A percentile compares a stretch with the other conserved stretches of the same genome.
phyloP scores from a whole-genome alignment of 2,888 invertebrate genomes.

The Girardia tigrina region DNA sequence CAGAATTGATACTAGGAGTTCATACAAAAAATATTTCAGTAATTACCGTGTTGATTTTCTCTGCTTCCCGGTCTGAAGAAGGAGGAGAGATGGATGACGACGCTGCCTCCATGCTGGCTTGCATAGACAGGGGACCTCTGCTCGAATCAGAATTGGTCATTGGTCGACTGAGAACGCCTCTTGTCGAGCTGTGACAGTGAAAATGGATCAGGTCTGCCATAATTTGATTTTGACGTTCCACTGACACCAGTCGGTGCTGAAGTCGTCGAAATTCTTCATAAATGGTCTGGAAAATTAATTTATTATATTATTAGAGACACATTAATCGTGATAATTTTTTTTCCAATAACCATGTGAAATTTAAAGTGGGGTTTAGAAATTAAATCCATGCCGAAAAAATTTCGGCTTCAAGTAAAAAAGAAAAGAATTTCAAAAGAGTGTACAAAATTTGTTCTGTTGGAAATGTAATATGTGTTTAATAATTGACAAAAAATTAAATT shows the following conservation, averaged over 20 bases:
- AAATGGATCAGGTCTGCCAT: conserved; percentile 17
- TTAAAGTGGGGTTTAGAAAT: no score
- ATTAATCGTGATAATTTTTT: no score
- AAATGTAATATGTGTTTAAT: no score
- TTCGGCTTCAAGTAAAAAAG: no score
- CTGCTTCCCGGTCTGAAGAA: conserved; percentile 9
- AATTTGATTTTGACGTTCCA: conserved; percentile 23
- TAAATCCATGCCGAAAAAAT: no score
- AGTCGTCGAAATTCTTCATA: conserved; percentile 16
- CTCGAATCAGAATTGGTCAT: conserved; percentile 19
- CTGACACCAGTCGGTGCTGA: background rate
- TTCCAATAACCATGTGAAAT: no score
- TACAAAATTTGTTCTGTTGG: no score
- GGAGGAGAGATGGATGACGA: conserved; percentile 16
- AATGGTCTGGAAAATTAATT: background rate
- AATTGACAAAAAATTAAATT: no score
- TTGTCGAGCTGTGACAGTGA: conserved; percentile 2
- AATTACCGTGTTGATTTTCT: conserved; percentile 13
- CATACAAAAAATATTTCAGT: background rate
- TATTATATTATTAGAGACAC: no score
- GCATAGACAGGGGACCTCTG: conserved; percentile 10
- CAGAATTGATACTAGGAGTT: background rate
- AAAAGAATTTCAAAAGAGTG: no score
- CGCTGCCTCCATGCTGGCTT: background rate
- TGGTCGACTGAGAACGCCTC: background rate